Conservation (phyloP, 2,113 vertebrate genomes). For the Lepus timidus region DNA sequence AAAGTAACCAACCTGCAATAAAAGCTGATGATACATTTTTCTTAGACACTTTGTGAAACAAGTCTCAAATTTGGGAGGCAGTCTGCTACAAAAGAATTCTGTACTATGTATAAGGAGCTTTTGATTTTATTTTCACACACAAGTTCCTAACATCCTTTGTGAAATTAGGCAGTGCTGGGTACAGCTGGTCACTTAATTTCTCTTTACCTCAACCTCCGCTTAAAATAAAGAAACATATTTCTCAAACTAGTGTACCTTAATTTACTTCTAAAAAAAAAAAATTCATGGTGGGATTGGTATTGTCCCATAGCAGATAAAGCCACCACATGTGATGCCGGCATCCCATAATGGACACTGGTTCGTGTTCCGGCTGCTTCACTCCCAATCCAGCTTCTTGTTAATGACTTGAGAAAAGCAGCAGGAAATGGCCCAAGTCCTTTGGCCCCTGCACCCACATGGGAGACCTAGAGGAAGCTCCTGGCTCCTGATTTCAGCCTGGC, state of each 20-base stretch:
- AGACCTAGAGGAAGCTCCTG: no score
- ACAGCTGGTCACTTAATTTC: neutral
- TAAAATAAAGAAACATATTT: slow-evolving; percentile 9
- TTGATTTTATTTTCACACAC: neutral
- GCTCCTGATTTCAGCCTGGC: no score
- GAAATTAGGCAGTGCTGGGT: neutral
- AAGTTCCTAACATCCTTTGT: neutral
- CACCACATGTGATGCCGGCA: no score
- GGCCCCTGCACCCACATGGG: no score
- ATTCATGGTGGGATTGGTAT: no score
- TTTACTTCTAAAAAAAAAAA: neutral
- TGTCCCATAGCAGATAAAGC: no score
- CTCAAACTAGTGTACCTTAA: neutral
- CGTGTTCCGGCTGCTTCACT: no score
- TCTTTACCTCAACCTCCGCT: neutral
- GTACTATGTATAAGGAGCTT: neutral
- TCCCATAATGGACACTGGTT: no score
- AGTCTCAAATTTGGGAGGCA: neutral
- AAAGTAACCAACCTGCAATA: neutral
- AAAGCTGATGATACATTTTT: neutral
- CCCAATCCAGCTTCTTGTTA: no score
- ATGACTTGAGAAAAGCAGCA: no score
- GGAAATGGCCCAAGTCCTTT: no score
- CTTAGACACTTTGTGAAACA: neutral
- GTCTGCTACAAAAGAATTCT: neutral